phyloP scores from a whole-genome alignment of 2,888 invertebrate species.

The Galerucella nymphaeae region DNA sequence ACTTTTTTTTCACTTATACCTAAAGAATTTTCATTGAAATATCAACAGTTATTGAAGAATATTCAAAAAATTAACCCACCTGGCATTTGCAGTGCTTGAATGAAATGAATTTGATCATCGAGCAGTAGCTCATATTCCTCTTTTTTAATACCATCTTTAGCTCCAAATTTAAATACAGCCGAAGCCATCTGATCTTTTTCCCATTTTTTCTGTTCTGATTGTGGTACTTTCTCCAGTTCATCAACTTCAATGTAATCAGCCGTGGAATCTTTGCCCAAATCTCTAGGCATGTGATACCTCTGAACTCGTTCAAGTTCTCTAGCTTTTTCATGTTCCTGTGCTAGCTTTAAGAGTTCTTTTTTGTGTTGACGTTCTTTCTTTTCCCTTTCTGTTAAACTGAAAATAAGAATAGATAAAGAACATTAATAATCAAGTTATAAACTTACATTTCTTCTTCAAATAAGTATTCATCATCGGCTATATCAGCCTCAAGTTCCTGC shows the following conservation, averaged over 20 bases:
- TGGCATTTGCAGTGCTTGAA: conserved; percentile 87
- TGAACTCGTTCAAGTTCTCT: conserved; percentile 92
- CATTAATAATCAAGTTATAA: conserved; percentile 11
- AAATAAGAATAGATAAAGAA: neutral
- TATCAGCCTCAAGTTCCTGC: conserved; percentile 92
- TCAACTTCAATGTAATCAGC: conserved; percentile 86
- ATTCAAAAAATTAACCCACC: conserved; percentile 64
- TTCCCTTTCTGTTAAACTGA: conserved; percentile 87
- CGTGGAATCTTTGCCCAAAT: conserved; percentile 78
- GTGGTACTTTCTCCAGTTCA: conserved; percentile 84
- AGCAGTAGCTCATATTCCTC: conserved; percentile 92
- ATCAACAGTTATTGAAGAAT: too few species aligned
- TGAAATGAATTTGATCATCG: conserved; percentile 98
- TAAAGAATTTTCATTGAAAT: conserved; percentile 1
- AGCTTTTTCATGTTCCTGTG: conserved; percentile 95
- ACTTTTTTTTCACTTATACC: conserved; percentile 64
- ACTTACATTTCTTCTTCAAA: conserved; percentile 89
- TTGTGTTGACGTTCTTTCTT: conserved; percentile 88
- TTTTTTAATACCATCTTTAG: conserved; percentile 80
- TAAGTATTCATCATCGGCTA: conserved; percentile 94
- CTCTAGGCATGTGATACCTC: conserved; percentile 94
- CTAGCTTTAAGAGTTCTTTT: conserved; percentile 87
- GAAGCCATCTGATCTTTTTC: conserved; percentile 96
- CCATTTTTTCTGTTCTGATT: conserved; percentile 93
- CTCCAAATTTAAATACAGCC: conserved; percentile 93